Evolutionary conservation across 2,113 vertebrate genomes (phyloP).

Genomic region (Caracal caracal): DNA sequence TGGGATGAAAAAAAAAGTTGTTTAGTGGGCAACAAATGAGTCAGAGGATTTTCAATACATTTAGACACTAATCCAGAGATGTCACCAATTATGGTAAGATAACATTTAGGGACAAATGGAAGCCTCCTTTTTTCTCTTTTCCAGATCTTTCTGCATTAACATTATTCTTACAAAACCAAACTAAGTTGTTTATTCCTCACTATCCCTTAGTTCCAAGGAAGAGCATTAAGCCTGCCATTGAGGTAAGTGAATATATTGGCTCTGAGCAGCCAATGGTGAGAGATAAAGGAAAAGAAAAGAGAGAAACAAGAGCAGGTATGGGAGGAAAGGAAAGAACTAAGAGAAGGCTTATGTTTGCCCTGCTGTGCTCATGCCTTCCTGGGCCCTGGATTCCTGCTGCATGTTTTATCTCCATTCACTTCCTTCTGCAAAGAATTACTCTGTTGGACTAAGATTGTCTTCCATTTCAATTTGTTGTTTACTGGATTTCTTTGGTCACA

Average conservation of each 20-base stretch:
- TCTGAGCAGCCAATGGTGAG: background rate
- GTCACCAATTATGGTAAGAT: background rate
- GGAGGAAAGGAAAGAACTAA: background rate
- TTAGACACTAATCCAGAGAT: constrained; percentile 12
- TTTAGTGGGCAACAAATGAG: background rate
- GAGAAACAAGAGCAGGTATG: background rate
- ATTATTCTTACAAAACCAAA: background rate
- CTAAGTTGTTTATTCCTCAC: background rate
- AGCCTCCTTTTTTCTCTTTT: background rate
- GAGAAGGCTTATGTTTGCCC: background rate
- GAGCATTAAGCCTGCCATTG: background rate
- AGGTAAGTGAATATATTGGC: background rate
- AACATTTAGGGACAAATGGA: background rate
- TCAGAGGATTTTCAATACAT: constrained; percentile 28
- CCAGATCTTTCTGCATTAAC: background rate
- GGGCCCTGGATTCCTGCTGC: background rate
- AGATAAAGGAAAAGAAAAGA: background rate
- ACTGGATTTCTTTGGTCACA: constrained; percentile 4
- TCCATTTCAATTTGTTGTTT: background rate
- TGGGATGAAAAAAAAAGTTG: background rate
- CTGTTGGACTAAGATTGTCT: background rate
- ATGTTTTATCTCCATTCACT: background rate
- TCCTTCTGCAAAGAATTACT: background rate
- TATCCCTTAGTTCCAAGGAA: background rate
- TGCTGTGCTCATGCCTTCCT: background rate